Conservation (phyloP, 1,140 invertebrate species). For the Drosophila nigrodunni region DNA sequence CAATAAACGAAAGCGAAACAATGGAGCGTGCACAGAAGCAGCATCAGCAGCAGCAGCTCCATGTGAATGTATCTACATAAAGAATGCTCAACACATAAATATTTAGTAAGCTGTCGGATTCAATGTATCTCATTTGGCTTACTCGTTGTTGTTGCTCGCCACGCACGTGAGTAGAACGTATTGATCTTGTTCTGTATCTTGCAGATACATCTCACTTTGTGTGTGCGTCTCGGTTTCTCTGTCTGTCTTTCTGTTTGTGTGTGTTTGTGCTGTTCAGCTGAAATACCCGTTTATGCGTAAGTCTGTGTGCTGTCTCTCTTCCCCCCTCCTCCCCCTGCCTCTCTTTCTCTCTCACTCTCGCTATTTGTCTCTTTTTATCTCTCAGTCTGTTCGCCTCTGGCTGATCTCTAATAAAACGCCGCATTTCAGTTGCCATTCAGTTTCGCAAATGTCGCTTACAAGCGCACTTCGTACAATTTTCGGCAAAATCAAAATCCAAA, state of each 20-base stretch:
- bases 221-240: constrained; percentile 3
- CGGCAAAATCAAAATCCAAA: constrained; percentile 36
- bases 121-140: constrained; percentile 26
- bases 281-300: constrained; percentile 77
- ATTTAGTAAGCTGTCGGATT: constrained; percentile 65
- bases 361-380: background rate
- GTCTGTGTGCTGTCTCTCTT: constrained; percentile 42
- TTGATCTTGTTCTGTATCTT: constrained; percentile 80
- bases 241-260: constrained; percentile 3
- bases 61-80: constrained; percentile 53
- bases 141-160: constrained; percentile 29
- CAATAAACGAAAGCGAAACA: constrained; percentile 56
- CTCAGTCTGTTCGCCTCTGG: constrained; percentile 21
- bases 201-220: constrained; percentile 69
- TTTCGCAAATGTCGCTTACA: constrained; percentile 82
- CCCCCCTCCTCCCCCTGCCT: constrained; percentile 24
- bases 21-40: constrained; percentile 25
- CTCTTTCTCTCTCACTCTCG: constrained; percentile 14
- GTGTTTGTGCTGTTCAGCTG: constrained; percentile 47
- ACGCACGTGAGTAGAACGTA: constrained; percentile 77
- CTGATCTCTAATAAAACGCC: constrained; percentile 81
- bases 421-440: constrained; percentile 82
- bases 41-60: constrained; percentile 10
- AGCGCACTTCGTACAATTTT: constrained; percentile 77
- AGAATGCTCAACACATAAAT: constrained; percentile 64